Conservation (phyloP, 2,797 vertebrate genomes). For the Malacoraja senta region DNA sequence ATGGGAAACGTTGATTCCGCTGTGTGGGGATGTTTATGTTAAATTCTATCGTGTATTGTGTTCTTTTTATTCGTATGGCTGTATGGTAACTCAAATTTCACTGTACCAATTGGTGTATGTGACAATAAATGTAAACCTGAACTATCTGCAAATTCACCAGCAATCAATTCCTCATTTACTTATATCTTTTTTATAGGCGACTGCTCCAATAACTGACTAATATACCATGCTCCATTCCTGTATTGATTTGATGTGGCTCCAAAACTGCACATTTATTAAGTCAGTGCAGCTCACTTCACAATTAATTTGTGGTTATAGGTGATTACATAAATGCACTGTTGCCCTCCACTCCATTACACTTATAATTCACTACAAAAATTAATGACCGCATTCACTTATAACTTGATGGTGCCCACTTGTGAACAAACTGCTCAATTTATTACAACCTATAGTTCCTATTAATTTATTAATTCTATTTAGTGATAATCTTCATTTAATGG, state of each 20-base stretch:
- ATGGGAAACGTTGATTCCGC: too few relatives aligned
- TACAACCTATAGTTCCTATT: background rate
- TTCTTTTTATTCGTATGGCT: too few relatives aligned
- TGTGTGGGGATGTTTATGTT: too few relatives aligned
- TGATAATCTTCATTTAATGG: background rate
- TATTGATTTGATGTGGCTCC: background rate
- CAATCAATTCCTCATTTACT: background rate
- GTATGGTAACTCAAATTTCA: too few relatives aligned
- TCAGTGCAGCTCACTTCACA: background rate
- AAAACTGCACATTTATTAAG: background rate
- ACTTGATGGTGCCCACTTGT: background rate
- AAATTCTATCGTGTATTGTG: too few relatives aligned
- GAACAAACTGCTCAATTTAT: background rate
- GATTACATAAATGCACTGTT: background rate
- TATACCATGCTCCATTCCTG: background rate
- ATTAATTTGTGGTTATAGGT: background rate
- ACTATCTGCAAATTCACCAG: too few relatives aligned
- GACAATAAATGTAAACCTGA: too few relatives aligned
- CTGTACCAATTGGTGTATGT: too few relatives aligned
- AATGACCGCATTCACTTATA: background rate
- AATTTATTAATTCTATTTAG: background rate
- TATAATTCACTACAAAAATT: background rate
- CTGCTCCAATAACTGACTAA: conserved; percentile 9
- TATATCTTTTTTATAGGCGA: too few relatives aligned
- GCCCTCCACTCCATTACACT: background rate